A percentile compares a stretch with the other conserved stretches of the same genome.
phyloP scores from a whole-genome alignment of 2,113 vertebrate species.

The Ariopsis seemanni region DNA sequence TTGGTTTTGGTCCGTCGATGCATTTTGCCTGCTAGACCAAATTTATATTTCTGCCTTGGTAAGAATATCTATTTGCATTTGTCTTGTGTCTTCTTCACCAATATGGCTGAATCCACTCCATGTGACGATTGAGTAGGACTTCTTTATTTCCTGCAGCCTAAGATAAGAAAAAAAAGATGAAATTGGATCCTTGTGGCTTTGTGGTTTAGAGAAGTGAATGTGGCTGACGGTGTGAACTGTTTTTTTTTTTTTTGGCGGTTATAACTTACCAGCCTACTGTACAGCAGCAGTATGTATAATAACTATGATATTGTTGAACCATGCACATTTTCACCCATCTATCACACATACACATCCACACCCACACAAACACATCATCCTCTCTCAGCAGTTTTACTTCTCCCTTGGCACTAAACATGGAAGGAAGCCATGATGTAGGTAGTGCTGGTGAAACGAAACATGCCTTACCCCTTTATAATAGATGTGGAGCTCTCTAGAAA shows the following conservation, averaged over 20 bases:
- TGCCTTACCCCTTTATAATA: slow-evolving; percentile 34
- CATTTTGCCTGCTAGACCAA: not conserved
- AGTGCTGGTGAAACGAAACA: slow-evolving; percentile 49
- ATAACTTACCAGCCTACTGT: slow-evolving; percentile 22
- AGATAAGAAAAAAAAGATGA: slow-evolving; percentile 20
- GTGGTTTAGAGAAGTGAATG: slow-evolving; percentile 33
- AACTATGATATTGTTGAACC: slow-evolving; percentile 54
- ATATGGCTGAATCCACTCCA: slow-evolving; percentile 1
- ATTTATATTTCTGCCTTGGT: not conserved
- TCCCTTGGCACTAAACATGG: slow-evolving; percentile 50
- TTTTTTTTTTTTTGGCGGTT: slow-evolving; percentile 30
- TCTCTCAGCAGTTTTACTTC: slow-evolving; percentile 57
- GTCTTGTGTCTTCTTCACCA: slow-evolving; percentile 22
- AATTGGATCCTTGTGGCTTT: slow-evolving; percentile 37
- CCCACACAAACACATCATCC: slow-evolving; percentile 48
- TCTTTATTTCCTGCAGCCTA: slow-evolving; percentile 20
- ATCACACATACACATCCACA: slow-evolving; percentile 49
- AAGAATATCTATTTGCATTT: slow-evolving; percentile 32
- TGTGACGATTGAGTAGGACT: slow-evolving; percentile 14
- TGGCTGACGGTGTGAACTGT: slow-evolving; percentile 42
- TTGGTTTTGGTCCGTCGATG: not conserved
- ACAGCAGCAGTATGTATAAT: slow-evolving; percentile 49
- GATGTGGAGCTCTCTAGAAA: slow-evolving; percentile 21
- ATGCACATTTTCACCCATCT: slow-evolving; percentile 56
- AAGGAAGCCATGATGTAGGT: slow-evolving; percentile 47